phyloP scores from a whole-genome alignment of 2,797 vertebrate genomes.

The Enteromius paludinosus region DNA sequence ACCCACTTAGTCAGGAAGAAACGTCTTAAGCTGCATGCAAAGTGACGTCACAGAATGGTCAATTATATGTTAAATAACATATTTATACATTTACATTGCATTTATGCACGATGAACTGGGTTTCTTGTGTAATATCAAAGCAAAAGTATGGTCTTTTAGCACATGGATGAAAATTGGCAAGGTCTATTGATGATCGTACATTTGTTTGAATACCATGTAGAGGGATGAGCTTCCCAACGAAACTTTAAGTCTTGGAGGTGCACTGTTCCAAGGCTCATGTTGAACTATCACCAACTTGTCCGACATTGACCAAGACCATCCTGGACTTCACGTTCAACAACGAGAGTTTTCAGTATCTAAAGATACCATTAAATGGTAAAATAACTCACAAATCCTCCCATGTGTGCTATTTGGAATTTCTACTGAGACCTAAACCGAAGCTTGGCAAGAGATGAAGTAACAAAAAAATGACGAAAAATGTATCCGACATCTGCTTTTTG shows the following conservation, averaged over 20 bases:
- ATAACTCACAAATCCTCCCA: constrained; percentile 44
- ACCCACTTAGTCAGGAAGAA: neutral
- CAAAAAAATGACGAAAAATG: constrained; percentile 50
- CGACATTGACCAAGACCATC: constrained; percentile 53
- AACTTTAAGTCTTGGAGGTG: constrained; percentile 49
- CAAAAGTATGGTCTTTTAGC: constrained; percentile 63
- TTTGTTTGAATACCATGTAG: neutral
- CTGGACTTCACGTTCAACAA: neutral
- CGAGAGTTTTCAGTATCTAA: constrained; percentile 1
- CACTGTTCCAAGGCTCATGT: constrained; percentile 53
- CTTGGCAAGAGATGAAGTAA: constrained; percentile 40
- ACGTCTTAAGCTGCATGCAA: neutral
- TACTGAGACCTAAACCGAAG: constrained; percentile 25
- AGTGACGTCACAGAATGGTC: neutral
- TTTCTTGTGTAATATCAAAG: constrained; percentile 57
- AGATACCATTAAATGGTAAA: constrained; percentile 31
- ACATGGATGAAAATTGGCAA: constrained; percentile 59
- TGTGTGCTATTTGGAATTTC: constrained; percentile 29
- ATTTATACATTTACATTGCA: neutral
- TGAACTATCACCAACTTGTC: constrained; percentile 65
- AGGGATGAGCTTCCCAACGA: neutral
- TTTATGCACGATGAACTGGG: neutral
- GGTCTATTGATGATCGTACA: neutral
- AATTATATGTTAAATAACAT: neutral
- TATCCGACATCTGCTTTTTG: constrained; percentile 53